These are phyloP conservation scores for Elanoides forficatus DNA, from an alignment of 2,113 vertebrate species.

Conservation along the genomic window DNA sequence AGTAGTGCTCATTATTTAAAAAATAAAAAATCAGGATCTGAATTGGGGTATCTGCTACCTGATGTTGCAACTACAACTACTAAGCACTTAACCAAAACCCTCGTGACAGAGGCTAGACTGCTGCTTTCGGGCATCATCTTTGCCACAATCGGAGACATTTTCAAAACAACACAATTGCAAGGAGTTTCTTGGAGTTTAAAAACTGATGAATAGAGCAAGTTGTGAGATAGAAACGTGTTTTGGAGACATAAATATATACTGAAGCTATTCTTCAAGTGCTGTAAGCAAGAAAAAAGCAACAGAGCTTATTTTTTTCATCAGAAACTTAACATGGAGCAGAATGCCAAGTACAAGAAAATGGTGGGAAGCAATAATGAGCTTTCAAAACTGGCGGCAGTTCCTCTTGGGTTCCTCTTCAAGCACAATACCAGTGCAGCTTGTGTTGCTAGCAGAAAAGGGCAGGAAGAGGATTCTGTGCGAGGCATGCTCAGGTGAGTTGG, in stretches of 20 bases:
- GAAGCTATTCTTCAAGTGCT: background rate
- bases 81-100: background rate
- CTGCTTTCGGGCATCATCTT: background rate
- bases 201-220: background rate
- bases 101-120: rapidly evolving
- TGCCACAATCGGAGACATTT: too few relatives aligned
- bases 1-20: background rate
- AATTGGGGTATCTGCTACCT: background rate
- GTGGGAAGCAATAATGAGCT: background rate
- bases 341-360: rapidly evolving
- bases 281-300: background rate
- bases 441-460: too few relatives aligned
- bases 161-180: background rate
- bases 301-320: background rate
- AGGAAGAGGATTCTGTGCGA: too few relatives aligned
- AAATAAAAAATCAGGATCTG: background rate
- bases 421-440: background rate
- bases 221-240: background rate
- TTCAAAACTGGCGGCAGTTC: background rate
- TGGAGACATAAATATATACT: background rate
- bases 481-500: rapidly evolving
- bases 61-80: background rate
- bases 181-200: background rate
- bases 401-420: background rate
- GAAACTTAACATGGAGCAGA: background rate